Evolutionary conservation across 92 coral and sea anemone genomes (phyloP).

Genomic region (Nematostella vectensis): DNA sequence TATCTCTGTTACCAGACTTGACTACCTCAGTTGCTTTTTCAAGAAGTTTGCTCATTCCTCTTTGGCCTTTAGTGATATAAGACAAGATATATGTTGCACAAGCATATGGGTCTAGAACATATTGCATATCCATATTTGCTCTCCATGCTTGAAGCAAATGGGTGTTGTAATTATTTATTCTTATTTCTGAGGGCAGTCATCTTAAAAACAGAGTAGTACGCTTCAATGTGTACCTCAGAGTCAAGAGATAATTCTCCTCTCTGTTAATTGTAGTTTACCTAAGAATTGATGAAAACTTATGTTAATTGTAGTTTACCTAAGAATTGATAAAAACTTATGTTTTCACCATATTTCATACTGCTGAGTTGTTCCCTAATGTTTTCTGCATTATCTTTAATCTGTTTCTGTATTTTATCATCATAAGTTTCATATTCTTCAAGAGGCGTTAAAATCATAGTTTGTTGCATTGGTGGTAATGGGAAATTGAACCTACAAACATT

Average conservation of each 20-base stretch:
- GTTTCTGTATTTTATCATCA: conserved; percentile 7
- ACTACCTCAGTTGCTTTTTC: conserved; percentile 50
- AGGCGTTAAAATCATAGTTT: conserved; percentile 37
- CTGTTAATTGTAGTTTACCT: conserved; percentile 37
- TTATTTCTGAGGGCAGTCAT: conserved; percentile 45
- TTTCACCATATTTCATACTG: conserved; percentile 33
- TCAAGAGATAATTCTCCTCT: conserved; percentile 32
- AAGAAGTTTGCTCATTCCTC: conserved; percentile 60
- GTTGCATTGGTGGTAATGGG: conserved; percentile 51
- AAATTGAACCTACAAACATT: conserved; percentile 47
- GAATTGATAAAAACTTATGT: conserved; percentile 23
- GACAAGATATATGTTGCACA: conserved; percentile 49
- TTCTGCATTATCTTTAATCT: conserved; percentile 18
- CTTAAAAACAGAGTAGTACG: conserved; percentile 36
- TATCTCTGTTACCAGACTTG: conserved; percentile 48
- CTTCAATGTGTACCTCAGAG: conserved; percentile 25
- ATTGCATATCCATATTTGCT: conserved; percentile 64
- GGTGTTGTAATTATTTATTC: conserved; percentile 37
- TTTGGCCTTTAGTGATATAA: conserved; percentile 59
- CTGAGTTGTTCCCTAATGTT: conserved; percentile 17
- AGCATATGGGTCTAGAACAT: conserved; percentile 50
- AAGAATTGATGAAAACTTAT: too few species aligned
- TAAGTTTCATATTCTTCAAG: conserved; percentile 5
- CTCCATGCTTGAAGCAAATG: conserved; percentile 41
- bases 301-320: conserved; percentile 20